Conservation (phyloP, 2,797 vertebrate genomes). For the Toxotes lorentzi region DNA sequence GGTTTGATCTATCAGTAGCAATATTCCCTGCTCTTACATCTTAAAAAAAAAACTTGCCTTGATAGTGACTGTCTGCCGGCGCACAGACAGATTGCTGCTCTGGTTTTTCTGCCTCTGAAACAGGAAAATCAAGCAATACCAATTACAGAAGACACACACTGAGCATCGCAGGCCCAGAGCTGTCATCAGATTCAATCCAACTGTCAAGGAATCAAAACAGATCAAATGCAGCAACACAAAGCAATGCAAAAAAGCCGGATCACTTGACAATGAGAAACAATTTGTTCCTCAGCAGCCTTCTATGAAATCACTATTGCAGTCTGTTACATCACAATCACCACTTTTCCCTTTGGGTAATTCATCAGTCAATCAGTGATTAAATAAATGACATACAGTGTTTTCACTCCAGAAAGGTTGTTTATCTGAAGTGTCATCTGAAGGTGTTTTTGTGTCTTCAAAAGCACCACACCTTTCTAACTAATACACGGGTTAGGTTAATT, state of each 20-base stretch:
- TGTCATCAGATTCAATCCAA: slow-evolving; percentile 69
- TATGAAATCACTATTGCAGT: slow-evolving; percentile 60
- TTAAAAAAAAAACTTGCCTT: slow-evolving; percentile 35
- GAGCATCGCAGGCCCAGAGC: slow-evolving; percentile 52
- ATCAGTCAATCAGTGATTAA: slow-evolving; percentile 32
- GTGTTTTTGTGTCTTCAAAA: neutral
- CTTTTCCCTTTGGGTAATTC: slow-evolving; percentile 11
- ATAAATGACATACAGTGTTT: slow-evolving; percentile 13
- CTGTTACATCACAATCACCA: slow-evolving; percentile 62
- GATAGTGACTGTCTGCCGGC: slow-evolving; percentile 69
- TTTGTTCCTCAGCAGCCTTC: slow-evolving; percentile 51
- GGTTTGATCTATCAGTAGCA: slow-evolving; percentile 71
- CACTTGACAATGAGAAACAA: slow-evolving; percentile 42
- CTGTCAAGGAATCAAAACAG: slow-evolving; percentile 76
- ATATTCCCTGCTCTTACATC: slow-evolving; percentile 54
- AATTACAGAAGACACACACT: slow-evolving; percentile 74
- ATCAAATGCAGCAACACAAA: slow-evolving; percentile 74
- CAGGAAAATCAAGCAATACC: slow-evolving; percentile 73
- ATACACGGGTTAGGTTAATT: too few relatives aligned
- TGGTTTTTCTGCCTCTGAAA: slow-evolving; percentile 64
- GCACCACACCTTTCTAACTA: neutral
- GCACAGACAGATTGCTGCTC: slow-evolving; percentile 62
- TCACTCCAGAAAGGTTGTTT: slow-evolving; percentile 7
- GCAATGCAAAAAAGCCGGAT: slow-evolving; percentile 27
- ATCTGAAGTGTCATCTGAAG: slow-evolving; percentile 12